Evolutionary conservation across 2,888 invertebrate genomes (phyloP).

Genomic region (Julus scanicus): DNA sequence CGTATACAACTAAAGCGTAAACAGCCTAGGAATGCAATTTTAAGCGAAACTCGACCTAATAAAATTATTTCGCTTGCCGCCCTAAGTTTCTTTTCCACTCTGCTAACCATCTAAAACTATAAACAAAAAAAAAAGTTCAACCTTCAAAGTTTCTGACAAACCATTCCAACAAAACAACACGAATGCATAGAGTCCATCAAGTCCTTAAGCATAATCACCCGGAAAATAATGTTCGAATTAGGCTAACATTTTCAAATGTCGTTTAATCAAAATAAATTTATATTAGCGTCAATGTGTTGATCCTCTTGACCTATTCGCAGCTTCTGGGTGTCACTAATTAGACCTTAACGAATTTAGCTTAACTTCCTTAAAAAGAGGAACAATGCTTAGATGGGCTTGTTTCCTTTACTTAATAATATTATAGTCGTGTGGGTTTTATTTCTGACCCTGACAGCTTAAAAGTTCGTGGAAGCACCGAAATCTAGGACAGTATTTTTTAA

Average conservation of each 20-base stretch:
- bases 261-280: not conserved
- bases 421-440: not conserved
- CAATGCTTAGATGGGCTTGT: not conserved
- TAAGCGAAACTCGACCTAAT: not conserved
- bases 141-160: not conserved
- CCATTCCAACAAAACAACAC: not conserved
- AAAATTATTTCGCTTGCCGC: conserved; percentile 10
- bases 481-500: too few relatives aligned
- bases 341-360: not conserved
- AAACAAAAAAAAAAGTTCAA: not conserved
- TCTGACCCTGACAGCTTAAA: not conserved
- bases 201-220: not conserved
- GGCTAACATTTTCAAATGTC: not conserved
- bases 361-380: not conserved
- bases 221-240: not conserved
- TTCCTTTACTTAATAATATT: not conserved
- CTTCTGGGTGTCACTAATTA: not conserved
- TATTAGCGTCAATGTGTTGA: not conserved
- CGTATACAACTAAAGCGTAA: not conserved
- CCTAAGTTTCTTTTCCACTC: not conserved
- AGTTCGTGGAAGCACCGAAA: too few relatives aligned
- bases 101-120: not conserved
- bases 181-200: too few relatives aligned
- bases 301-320: not conserved
- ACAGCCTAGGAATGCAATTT: conserved; percentile 25